Base-by-base conservation (phyloP, 2,113 vertebrate genomes). In the Micromys minutus region DNA sequence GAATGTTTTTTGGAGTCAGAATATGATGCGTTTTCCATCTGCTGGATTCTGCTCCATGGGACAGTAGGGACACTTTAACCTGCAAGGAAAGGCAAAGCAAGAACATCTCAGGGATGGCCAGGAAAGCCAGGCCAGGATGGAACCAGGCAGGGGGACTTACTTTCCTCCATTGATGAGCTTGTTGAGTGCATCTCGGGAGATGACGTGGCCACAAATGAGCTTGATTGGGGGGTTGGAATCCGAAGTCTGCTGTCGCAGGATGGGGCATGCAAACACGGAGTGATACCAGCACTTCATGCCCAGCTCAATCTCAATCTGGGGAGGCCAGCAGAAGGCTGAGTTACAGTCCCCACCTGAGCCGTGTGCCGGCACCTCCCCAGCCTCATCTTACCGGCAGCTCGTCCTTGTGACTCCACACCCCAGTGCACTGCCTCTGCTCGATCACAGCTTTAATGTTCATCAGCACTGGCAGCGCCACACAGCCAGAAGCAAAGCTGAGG, bases 271-370 rank as follows among this genome's bases (percentile, higher is more conserved):
- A 12, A 99, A 99, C 97, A 99, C 99, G 0, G 99, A 99, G 97
- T 99, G 99, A 97, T 99, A 99, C 99, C 99, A 99, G 98, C 99
- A 99, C 97, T 99, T 99, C 98, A 99, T 99, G 61, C 99, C 99
- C 0, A 99, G 98, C 97, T 99, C 99, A 3, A 99, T 99, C 98
- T 99, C 99, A 95, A 99, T 99, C 99, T 99, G 84, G 39, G 47
- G 90, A 89, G 61, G 91, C 31, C 84, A 69, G 50, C n/a, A 22
- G 21, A 34, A 45, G 29, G 8, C 55, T 92, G 39, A 97, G 83
- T 36, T 13, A 50, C 59, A 21, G 31, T 17, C 74, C n/a, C n/a
- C 13, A 11, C 34, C 34, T 12, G 1, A 9, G 36, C 55, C 5
- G 5, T 19, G 59, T 50, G 59, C 75, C 67, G 1, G 45, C 4